A percentile compares a stretch with the other conserved stretches of the same genome.
Evolutionary conservation across 2,797 vertebrate species (phyloP).

Genomic region (Catostomus latipinnis): DNA sequence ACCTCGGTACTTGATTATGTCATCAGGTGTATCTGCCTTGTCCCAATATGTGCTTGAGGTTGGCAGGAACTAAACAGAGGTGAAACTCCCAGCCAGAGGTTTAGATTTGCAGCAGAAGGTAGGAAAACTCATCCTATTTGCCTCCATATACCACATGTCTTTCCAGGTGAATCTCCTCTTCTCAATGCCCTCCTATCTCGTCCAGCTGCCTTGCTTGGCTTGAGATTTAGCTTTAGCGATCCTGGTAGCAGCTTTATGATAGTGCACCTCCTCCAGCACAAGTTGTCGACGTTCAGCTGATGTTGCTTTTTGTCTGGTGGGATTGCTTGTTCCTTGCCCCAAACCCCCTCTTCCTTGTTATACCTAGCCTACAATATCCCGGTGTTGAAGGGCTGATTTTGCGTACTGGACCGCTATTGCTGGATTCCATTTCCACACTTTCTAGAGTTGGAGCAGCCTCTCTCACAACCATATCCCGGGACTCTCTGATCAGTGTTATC

Average conservation of each 20-base stretch:
- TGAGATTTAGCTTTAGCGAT: constrained; percentile 1
- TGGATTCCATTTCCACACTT: constrained; percentile 1
- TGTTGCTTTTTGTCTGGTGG: background rate
- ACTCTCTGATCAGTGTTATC: background rate
- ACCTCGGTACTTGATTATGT: too few species aligned
- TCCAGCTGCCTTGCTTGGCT: constrained; percentile 5
- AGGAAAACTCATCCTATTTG: background rate
- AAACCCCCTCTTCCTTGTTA: constrained; percentile 8
- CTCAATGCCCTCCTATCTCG: background rate
- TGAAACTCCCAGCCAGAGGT: too few species aligned
- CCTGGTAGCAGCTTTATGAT: background rate
- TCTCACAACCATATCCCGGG: background rate
- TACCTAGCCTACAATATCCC: background rate
- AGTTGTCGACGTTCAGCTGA: background rate
- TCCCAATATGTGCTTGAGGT: too few species aligned
- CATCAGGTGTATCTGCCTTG: too few species aligned
- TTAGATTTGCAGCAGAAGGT: background rate
- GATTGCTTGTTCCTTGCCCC: background rate
- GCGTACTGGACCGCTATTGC: too few species aligned
- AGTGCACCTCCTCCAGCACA: background rate
- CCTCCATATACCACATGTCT: background rate
- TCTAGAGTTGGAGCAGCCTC: background rate
- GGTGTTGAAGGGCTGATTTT: background rate
- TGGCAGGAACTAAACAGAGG: too few species aligned
- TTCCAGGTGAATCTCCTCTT: background rate